Evolutionary conservation across 1,140 invertebrate species (phyloP).

Genomic region (Drosophila athabasca): DNA sequence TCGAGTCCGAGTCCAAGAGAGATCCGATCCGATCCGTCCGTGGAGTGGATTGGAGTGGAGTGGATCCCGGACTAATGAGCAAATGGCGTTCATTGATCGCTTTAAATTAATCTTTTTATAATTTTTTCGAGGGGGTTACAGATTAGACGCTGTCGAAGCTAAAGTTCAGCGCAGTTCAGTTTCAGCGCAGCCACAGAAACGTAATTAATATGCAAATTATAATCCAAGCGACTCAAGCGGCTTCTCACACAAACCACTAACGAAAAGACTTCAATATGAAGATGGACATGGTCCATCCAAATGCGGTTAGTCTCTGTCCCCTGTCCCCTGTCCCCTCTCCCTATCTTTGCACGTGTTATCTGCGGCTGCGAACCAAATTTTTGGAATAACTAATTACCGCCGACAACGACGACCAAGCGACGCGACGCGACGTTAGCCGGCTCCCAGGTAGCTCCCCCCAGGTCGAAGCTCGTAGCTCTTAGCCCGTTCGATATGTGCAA

Average conservation of each 20-base stretch:
- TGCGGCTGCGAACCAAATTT: constrained; percentile 40
- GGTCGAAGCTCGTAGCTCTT: neutral
- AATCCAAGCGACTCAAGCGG: constrained; percentile 58
- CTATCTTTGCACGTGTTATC: constrained; percentile 50
- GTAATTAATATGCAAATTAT: constrained; percentile 83
- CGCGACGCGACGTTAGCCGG: constrained; percentile 24
- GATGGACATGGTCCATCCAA: constrained; percentile 56
- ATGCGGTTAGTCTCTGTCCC: constrained; percentile 38
- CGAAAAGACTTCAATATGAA: constrained; percentile 42
- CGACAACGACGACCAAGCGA: no score
- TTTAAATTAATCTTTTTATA: constrained; percentile 82
- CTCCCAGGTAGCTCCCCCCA: constrained; percentile 36
- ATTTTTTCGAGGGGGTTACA: constrained; percentile 75
- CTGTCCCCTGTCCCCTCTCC: neutral
- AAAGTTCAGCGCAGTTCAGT: constrained; percentile 79
- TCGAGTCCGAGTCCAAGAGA: constrained; percentile 16
- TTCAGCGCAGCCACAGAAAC: constrained; percentile 42
- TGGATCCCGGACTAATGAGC: constrained; percentile 65
- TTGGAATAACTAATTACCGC: constrained; percentile 62
- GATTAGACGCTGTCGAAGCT: constrained; percentile 77
- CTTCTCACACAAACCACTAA: constrained; percentile 21
- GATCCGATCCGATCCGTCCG: constrained; percentile 41
- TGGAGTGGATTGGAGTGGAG: no score
- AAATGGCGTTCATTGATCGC: constrained; percentile 82
- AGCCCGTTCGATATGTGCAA: constrained; percentile 34